A percentile compares a stretch with the other conserved stretches of the same genome.
These are phyloP conservation scores for Pygathrix nemaeus DNA, from an alignment of 2,113 vertebrate species.

Conservation along the genomic window DNA sequence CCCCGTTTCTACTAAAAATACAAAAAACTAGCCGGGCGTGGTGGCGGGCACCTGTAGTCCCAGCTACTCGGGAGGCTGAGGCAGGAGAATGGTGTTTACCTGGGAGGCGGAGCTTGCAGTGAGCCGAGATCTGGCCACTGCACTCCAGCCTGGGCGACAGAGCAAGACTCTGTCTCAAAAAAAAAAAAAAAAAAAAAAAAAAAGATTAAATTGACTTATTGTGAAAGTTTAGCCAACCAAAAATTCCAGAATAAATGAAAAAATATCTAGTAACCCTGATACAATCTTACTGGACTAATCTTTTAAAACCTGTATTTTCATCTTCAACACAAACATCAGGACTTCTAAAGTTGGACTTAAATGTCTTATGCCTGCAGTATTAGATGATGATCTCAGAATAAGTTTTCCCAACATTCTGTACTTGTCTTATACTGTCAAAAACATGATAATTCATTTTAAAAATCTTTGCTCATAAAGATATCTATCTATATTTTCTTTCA, in stretches of 20 bases:
- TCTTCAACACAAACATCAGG: constrained; percentile 23
- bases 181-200: too few species aligned
- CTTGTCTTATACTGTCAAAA: constrained; percentile 48
- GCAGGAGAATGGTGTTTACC: too few species aligned
- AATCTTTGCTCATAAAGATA: constrained; percentile 57
- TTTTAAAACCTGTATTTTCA: constrained; percentile 35
- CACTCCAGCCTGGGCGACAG: too few species aligned
- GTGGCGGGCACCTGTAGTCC: too few species aligned
- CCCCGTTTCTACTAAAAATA: too few species aligned
- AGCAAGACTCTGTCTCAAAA: too few species aligned
- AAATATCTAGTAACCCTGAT: constrained; percentile 36
- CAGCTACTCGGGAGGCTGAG: too few species aligned
- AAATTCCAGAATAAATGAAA: constrained; percentile 62
- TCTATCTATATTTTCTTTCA: constrained; percentile 31
- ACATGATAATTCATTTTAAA: constrained; percentile 34
- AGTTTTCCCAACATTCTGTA: constrained; percentile 48
- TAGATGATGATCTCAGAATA: neutral
- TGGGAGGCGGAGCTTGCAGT: too few species aligned
- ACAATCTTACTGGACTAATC: constrained; percentile 17
- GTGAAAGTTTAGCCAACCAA: constrained; percentile 62
- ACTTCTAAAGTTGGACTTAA: constrained; percentile 45
- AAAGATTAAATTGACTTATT: constrained; percentile 61
- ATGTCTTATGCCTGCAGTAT: constrained; percentile 13
- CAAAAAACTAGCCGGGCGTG: too few species aligned
- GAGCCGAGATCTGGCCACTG: too few species aligned